These are phyloP conservation scores for Drosophila lacicola DNA, from an alignment of 2,888 invertebrate species.

Conservation along the genomic window DNA sequence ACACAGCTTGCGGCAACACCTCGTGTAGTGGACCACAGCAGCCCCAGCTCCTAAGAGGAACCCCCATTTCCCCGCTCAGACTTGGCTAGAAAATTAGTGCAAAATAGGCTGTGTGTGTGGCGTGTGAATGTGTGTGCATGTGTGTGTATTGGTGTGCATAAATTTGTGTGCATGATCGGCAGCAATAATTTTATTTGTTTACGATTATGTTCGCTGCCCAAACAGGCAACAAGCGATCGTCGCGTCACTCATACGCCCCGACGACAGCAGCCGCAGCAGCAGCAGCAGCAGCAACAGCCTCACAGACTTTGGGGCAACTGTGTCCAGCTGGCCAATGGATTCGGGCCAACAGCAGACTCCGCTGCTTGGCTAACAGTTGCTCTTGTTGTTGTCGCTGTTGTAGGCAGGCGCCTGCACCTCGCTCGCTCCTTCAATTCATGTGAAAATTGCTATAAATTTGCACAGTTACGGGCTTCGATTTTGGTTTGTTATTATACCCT, in stretches of 20 bases:
- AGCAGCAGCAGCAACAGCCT: constrained; percentile 11
- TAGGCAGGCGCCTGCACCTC: constrained; percentile 68
- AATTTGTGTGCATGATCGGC: constrained; percentile 81
- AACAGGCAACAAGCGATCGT: constrained; percentile 71
- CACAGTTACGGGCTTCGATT: constrained; percentile 37
- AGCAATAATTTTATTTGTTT: constrained; percentile 82
- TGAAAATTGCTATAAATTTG: constrained; percentile 82
- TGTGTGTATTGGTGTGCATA: constrained; percentile 64
- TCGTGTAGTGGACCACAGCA: constrained; percentile 59
- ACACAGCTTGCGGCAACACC: constrained; percentile 81
- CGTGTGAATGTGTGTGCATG: constrained; percentile 9
- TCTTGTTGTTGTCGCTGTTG: constrained; percentile 47
- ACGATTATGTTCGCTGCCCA: constrained; percentile 80
- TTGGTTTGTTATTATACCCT: constrained; percentile 1
- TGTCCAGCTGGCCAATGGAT: constrained; percentile 44
- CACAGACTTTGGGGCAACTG: constrained; percentile 64
- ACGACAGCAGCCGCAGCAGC: constrained; percentile 63
- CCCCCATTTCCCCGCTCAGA: constrained; percentile 15
- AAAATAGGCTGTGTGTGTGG: constrained; percentile 50
- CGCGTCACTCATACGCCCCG: constrained; percentile 80
- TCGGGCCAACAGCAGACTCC: constrained; percentile 16
- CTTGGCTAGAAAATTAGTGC: constrained; percentile 71
- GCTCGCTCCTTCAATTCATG: constrained; percentile 71
- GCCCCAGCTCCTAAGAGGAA: constrained; percentile 16
- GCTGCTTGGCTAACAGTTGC: constrained; percentile 14